Evolutionary conservation across 2,113 vertebrate species (phyloP), one percentile per base, ranked within the genome.

Genomic region (Oplegnathus fasciatus): DNA sequence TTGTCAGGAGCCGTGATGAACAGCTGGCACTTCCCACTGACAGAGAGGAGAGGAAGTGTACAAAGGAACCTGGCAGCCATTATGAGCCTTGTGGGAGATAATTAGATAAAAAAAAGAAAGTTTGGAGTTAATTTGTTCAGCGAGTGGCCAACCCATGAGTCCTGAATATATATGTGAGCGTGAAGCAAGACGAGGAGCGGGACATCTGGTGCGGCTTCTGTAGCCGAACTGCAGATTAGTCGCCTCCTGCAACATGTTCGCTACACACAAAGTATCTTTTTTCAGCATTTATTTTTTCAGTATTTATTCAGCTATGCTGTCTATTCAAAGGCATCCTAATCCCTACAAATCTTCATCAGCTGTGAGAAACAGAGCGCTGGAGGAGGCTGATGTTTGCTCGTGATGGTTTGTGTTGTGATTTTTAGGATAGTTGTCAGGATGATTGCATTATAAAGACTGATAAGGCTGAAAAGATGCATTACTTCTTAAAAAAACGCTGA

Each of bases 151-250:
- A 26, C 58, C 26, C 50, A 69, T 46, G 26, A 67, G 4, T 61
- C 28, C 34, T 61, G 20, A 75, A 78, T 65, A 71, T 61, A 22
- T 67, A 37, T 72, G 34, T 37, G 75, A 72, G 61, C 61, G n/a
- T 6, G 24, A 69, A 64, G 50, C 42, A 68, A 74, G 37, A 52
- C 6, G 22, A 78, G 75, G 58, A 71, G n/a, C 5, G 1, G 44
- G 75, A 75, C 84, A 85, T 84, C 80, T 85, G 86, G 15, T 75
- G 78, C 60, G 54, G 67, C 61, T 82, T 73, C 54, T 82, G 60
- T 44, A 26, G 84, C 76, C 17, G 55, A 83, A 62, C 22, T 2
- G 3, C 73, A 83, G 69, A 86, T 85, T 71, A 83, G 58, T 77
- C 18, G 3, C 62, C n/a, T 76, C 34, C 66, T 82, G 55, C 68